These are phyloP conservation scores for Xenopus borealis DNA, from an alignment of 2,113 vertebrate species.

Conservation along the genomic window DNA sequence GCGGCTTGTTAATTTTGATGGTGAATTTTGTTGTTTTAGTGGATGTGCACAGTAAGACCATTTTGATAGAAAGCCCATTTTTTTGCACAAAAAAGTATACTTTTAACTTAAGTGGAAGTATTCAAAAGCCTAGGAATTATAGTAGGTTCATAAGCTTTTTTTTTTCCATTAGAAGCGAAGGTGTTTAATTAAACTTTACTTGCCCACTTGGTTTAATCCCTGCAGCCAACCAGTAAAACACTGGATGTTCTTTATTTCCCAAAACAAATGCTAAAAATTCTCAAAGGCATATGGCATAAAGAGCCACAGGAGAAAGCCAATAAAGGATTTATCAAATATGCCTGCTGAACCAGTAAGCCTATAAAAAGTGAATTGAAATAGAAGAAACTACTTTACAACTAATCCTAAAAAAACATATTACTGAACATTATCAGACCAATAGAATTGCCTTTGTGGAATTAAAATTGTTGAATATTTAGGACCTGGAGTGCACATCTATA, in stretches of 20 bases:
- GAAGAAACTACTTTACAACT: constrained; percentile 45
- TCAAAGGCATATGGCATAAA: constrained; percentile 49
- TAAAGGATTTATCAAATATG: constrained; percentile 53
- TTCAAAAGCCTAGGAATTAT: constrained; percentile 52
- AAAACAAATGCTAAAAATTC: constrained; percentile 60
- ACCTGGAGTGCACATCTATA: no score
- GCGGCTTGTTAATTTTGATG: no score
- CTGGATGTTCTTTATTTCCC: constrained; percentile 47
- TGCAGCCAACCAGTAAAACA: constrained; percentile 55
- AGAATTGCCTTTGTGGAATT: constrained; percentile 20
- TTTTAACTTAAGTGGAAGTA: constrained; percentile 41
- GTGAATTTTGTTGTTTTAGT: not conserved
- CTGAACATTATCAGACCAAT: constrained; percentile 25
- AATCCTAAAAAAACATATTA: constrained; percentile 35
- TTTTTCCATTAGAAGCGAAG: constrained; percentile 51
- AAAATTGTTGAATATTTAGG: not conserved
- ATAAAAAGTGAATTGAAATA: constrained; percentile 32
- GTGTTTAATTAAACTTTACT: constrained; percentile 64
- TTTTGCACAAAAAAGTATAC: constrained; percentile 48
- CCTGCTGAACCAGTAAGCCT: constrained; percentile 50
- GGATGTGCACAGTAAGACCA: not conserved
- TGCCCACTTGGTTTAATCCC: constrained; percentile 59
- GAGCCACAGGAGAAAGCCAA: constrained; percentile 49
- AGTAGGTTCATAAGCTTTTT: constrained; percentile 51
- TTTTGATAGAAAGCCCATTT: constrained; percentile 42